These are phyloP conservation scores for Glandiceps talaboti DNA, from an alignment of 53 echinoderm and acorn worm species.

Conservation along the genomic window DNA sequence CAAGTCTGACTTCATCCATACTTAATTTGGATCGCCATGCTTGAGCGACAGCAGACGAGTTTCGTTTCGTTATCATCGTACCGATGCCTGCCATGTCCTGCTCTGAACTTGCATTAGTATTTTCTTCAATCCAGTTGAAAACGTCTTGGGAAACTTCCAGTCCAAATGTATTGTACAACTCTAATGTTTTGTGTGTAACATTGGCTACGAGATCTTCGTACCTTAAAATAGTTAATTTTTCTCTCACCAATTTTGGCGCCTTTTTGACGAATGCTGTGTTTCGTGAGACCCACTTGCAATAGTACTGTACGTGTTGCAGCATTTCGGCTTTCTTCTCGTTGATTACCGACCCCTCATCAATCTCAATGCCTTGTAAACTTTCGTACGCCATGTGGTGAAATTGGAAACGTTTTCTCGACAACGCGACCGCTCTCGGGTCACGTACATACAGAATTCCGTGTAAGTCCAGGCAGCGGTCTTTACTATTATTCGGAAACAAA, in stretches of 20 bases:
- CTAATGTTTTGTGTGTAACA: background rate
- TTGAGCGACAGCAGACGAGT: background rate
- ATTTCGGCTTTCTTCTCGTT: background rate
- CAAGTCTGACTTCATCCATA: background rate
- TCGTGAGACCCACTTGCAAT: background rate
- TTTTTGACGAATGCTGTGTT: background rate
- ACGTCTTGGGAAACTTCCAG: background rate
- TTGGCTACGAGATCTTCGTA: background rate
- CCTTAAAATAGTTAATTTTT: background rate
- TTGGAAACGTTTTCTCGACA: background rate
- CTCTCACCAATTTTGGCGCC: background rate
- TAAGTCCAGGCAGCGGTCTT: background rate
- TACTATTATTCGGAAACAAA: background rate
- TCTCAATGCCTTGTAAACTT: background rate
- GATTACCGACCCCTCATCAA: background rate
- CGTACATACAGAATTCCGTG: background rate
- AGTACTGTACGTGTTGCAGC: background rate
- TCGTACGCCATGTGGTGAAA: background rate
- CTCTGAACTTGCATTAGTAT: background rate
- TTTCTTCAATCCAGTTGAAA: background rate
- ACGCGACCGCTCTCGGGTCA: background rate
- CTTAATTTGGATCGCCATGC: background rate
- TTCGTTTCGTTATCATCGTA: background rate
- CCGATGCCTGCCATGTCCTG: background rate
- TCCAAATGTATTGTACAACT: background rate